A percentile compares a stretch with the other conserved stretches of the same genome.
Evolutionary conservation across 2,888 invertebrate species (phyloP).

Genomic region (Ochropacha duplaris): DNA sequence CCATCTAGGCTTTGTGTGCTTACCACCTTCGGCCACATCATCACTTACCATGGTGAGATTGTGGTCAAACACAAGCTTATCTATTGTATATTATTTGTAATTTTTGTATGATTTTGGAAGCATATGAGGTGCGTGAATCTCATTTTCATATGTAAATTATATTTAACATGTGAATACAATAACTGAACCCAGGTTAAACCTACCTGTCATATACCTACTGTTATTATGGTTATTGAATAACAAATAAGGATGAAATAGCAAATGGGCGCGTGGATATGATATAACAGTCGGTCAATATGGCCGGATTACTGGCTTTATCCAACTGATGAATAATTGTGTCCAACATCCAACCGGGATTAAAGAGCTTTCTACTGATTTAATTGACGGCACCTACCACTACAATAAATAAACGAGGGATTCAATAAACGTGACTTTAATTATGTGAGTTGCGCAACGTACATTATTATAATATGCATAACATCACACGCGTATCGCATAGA

Average conservation of each 20-base stretch:
- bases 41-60: too few species aligned
- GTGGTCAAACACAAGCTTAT: too few species aligned
- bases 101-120: too few species aligned
- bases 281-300: slow-evolving; percentile 71
- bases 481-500: slow-evolving; percentile 1
- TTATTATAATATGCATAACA: too few species aligned
- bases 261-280: slow-evolving; percentile 39
- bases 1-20: too few species aligned
- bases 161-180: slow-evolving; percentile 11
- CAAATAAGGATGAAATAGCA: slow-evolving; percentile 29
- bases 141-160: not conserved
- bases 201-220: slow-evolving; percentile 25
- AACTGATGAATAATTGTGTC: slow-evolving; percentile 80
- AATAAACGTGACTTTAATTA: not conserved
- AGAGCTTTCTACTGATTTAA: slow-evolving; percentile 77
- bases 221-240: slow-evolving; percentile 59
- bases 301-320: slow-evolving; percentile 75
- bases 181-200: slow-evolving; percentile 21
- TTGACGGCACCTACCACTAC: slow-evolving; percentile 64
- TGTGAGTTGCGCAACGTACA: not conserved
- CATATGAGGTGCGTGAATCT: too few species aligned
- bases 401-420: not conserved
- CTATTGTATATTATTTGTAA: too few species aligned
- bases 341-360: slow-evolving; percentile 73
- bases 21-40: too few species aligned